Evolutionary conservation across 2,888 invertebrate species (phyloP).

Genomic region (Mactromeris polynyma): DNA sequence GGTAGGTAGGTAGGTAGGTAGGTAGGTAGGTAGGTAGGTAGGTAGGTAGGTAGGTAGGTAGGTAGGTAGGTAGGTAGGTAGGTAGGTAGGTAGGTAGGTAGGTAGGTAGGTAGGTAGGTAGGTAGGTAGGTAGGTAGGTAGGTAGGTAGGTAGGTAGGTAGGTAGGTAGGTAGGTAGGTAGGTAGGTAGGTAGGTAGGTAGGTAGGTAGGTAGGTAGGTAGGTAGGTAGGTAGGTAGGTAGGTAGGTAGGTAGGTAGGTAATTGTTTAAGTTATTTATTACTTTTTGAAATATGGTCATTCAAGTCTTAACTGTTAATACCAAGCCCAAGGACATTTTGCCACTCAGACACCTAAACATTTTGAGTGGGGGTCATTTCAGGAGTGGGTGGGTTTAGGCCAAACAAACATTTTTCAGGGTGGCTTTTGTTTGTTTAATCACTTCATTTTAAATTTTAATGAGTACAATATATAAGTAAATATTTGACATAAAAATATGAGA

Average conservation of each 20-base stretch:
- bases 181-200: slow-evolving; percentile 11
- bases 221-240: slow-evolving; percentile 7
- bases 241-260: slow-evolving; percentile 11
- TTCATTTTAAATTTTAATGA: no score
- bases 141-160: slow-evolving; percentile 7
- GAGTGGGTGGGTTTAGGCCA: no score
- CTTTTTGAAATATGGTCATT: no score
- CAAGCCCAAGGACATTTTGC: no score
- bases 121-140: slow-evolving; percentile 4
- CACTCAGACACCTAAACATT: no score
- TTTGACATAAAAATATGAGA: no score
- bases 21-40: neutral
- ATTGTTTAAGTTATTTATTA: neutral
- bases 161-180: slow-evolving; percentile 11
- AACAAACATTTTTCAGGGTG: no score
- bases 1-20: neutral
- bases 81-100: neutral
- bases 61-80: neutral
- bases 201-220: slow-evolving; percentile 11
- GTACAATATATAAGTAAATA: no score
- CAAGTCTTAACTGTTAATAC: no score
- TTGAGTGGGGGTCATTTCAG: no score
- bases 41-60: neutral
- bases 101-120: neutral
- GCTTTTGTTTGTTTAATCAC: no score